Conservation (phyloP, 2,888 invertebrate species). For the Acrobasis repandana region DNA sequence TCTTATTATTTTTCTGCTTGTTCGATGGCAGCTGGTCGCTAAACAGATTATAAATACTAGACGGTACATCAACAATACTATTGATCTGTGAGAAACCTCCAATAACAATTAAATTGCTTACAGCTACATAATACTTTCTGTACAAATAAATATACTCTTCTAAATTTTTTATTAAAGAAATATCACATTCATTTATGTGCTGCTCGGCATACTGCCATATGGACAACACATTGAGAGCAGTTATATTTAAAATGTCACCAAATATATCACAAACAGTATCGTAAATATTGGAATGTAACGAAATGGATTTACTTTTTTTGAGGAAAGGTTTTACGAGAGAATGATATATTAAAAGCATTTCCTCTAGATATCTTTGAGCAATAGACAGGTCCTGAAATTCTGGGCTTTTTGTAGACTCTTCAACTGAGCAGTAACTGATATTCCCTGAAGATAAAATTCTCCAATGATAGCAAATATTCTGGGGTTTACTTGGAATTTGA, state of each 20-base stretch:
- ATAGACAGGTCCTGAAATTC: conserved; percentile 81
- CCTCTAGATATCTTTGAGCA: conserved; percentile 88
- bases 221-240: conserved; percentile 86
- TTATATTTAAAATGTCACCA: conserved; percentile 86
- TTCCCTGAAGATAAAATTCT: conserved; percentile 74
- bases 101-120: conserved; percentile 88
- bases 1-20: conserved; percentile 80
- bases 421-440: conserved; percentile 73
- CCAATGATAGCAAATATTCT: conserved; percentile 76
- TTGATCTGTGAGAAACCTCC: conserved; percentile 87
- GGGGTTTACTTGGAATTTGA: conserved; percentile 60
- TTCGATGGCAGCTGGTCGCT: conserved; percentile 80
- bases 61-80: conserved; percentile 84
- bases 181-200: conserved; percentile 85
- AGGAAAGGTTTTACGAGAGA: conserved; percentile 85
- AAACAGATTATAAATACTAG: conserved; percentile 80
- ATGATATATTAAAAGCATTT: conserved; percentile 85
- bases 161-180: conserved; percentile 86
- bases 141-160: conserved; percentile 88
- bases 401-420: conserved; percentile 62
- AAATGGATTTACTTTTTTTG: conserved; percentile 83
- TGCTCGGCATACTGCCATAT: conserved; percentile 87
- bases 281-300: conserved; percentile 83
- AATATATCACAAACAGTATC: conserved; percentile 86
- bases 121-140: conserved; percentile 86